Evolutionary conservation across 2,888 invertebrate species (phyloP).

Genomic region (Orthosia gracilis): DNA sequence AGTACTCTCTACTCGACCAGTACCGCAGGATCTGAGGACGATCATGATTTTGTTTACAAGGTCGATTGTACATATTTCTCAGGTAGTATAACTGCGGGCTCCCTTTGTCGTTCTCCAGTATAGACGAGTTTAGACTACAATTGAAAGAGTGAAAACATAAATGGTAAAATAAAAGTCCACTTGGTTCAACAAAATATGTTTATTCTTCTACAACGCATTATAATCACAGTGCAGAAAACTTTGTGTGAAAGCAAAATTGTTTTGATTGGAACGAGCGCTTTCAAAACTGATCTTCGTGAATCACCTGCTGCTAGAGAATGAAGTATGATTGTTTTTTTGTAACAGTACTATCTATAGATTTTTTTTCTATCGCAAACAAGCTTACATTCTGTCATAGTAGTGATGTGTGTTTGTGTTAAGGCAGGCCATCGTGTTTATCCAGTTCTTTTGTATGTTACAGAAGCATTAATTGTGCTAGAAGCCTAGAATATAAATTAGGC

Average conservation of each 20-base stretch:
- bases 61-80: slow-evolving; percentile 81
- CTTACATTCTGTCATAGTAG: slow-evolving; percentile 9
- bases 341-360: slow-evolving; percentile 21
- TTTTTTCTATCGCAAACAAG: slow-evolving; percentile 6
- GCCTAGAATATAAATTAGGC: slow-evolving; percentile 2
- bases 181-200: slow-evolving; percentile 34
- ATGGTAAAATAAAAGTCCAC: slow-evolving; percentile 39
- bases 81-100: slow-evolving; percentile 78
- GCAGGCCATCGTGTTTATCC: background rate
- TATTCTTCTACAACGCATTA: slow-evolving; percentile 48
- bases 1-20: slow-evolving; percentile 80
- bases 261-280: slow-evolving; percentile 39
- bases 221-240: slow-evolving; percentile 43
- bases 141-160: slow-evolving; percentile 36
- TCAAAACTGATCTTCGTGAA: slow-evolving; percentile 50
- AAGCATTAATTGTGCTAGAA: slow-evolving; percentile 6
- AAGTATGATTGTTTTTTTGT: slow-evolving; percentile 31
- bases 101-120: slow-evolving; percentile 79
- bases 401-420: slow-evolving; percentile 4
- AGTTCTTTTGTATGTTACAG: background rate
- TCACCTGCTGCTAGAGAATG: slow-evolving; percentile 39
- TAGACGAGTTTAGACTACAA: slow-evolving; percentile 63
- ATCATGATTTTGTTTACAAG: slow-evolving; percentile 76
- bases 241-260: slow-evolving; percentile 45
- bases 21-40: slow-evolving; percentile 80